These are phyloP conservation scores for Macquaria ambigua DNA, from an alignment of 2,113 vertebrate genomes.

Conservation along the genomic window DNA sequence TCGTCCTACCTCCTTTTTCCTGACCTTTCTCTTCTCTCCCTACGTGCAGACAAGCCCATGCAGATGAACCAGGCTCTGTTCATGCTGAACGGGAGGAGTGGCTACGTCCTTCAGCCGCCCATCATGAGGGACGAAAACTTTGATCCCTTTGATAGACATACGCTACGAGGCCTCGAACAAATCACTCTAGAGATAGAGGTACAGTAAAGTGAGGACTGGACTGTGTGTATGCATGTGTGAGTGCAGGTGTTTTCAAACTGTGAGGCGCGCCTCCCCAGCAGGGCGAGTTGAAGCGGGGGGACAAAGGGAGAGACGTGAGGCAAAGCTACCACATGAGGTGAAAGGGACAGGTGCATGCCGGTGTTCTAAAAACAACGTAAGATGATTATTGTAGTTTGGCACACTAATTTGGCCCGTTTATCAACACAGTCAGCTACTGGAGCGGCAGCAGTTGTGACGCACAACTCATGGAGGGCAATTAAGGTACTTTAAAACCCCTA, in stretches of 20 bases:
- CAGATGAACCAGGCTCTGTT: conserved; percentile 99
- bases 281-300: neutral
- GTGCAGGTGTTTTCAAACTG: neutral
- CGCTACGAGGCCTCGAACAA: conserved; percentile 87
- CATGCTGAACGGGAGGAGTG: conserved; percentile 92
- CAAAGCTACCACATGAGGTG: neutral
- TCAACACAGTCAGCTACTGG: neutral
- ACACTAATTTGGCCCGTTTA: neutral
- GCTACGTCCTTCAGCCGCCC: conserved; percentile 93
- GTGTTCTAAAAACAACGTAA: neutral
- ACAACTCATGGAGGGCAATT: neutral
- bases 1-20: neutral
- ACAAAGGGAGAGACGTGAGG: neutral
- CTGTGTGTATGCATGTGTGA: neutral
- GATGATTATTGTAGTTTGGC: neutral
- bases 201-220: neutral
- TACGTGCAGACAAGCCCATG: conserved; percentile 94
- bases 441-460: neutral
- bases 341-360: neutral
- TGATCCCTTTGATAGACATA: conserved; percentile 95
- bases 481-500: neutral
- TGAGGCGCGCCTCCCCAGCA: neutral
- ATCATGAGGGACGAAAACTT: conserved; percentile 96
- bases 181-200: conserved; percentile 91
- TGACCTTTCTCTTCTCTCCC: neutral